Evolutionary conservation across 2,113 vertebrate genomes (phyloP).

Genomic region (Gracilinanus agilis): DNA sequence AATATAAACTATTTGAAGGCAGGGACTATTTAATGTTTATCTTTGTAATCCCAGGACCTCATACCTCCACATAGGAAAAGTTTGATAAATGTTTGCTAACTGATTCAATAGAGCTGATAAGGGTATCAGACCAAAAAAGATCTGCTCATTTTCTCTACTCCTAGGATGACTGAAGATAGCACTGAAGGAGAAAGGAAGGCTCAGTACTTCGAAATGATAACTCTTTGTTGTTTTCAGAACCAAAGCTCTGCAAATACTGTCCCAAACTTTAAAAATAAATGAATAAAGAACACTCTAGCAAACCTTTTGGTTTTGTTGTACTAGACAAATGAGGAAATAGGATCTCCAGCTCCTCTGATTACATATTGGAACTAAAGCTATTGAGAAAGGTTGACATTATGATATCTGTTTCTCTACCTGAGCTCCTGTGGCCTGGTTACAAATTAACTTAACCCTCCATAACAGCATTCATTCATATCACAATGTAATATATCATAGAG

Average conservation of each 20-base stretch:
- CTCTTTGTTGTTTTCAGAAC: neutral
- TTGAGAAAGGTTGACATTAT: neutral
- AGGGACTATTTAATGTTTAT: neutral
- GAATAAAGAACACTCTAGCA: neutral
- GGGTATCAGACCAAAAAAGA: too few species aligned
- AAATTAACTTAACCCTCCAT: neutral
- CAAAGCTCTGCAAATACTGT: neutral
- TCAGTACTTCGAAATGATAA: neutral
- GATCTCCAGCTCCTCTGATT: neutral
- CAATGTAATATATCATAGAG: neutral
- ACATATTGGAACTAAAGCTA: neutral
- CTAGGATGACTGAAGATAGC: neutral
- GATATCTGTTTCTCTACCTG: neutral
- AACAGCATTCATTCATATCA: neutral
- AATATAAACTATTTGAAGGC: neutral
- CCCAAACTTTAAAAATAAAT: neutral
- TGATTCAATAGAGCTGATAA: neutral
- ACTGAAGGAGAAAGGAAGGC: neutral
- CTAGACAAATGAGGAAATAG: neutral
- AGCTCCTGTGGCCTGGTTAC: neutral
- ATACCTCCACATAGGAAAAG: neutral
- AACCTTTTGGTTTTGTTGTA: neutral
- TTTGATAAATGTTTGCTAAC: neutral
- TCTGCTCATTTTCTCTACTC: neutral
- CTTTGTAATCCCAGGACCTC: neutral